A percentile compares a stretch with the other conserved stretches of the same genome.
phyloP scores from a whole-genome alignment of 2,113 vertebrate species.

The Amazona vittata region DNA sequence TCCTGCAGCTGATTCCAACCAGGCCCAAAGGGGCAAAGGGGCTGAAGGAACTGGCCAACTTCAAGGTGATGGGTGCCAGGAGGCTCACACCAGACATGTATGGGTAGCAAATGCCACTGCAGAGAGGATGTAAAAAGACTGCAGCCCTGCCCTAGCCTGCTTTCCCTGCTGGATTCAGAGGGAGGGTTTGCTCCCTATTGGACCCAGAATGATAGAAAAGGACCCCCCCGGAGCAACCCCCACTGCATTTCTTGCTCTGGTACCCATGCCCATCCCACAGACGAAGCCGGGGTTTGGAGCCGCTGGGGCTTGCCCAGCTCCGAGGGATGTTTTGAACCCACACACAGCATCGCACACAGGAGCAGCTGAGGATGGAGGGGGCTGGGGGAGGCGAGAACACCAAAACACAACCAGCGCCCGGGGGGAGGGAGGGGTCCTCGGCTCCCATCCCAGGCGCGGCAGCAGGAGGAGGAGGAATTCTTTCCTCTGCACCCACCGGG shows the following conservation, averaged over 20 bases:
- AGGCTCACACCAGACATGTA: not conserved
- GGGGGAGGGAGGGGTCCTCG: not conserved
- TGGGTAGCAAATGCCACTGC: not conserved
- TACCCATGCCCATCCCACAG: not conserved
- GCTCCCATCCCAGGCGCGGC: not conserved
- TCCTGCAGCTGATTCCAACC: not conserved
- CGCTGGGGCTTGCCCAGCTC: not conserved
- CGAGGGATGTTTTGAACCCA: conserved; percentile 10
- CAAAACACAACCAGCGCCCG: conserved; percentile 8
- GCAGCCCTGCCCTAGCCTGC: not conserved
- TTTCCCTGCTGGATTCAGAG: not conserved
- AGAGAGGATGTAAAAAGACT: not conserved
- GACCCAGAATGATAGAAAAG: not conserved
- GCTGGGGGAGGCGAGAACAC: not conserved
- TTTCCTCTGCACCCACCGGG: not conserved
- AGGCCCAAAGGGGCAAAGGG: rapidly evolving
- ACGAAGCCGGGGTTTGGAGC: not conserved
- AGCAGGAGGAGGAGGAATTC: not conserved
- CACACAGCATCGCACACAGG: not conserved
- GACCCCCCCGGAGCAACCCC: not conserved
- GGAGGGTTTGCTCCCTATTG: not conserved
- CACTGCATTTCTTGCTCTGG: not conserved
- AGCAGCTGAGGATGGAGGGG: not conserved
- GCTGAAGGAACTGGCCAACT: not conserved
- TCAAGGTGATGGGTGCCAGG: not conserved